Evolutionary conservation across 30 jellyfish, hydroid and myxozoan species (phyloP).

Genomic region (Chrysaora quinquecirrha): DNA sequence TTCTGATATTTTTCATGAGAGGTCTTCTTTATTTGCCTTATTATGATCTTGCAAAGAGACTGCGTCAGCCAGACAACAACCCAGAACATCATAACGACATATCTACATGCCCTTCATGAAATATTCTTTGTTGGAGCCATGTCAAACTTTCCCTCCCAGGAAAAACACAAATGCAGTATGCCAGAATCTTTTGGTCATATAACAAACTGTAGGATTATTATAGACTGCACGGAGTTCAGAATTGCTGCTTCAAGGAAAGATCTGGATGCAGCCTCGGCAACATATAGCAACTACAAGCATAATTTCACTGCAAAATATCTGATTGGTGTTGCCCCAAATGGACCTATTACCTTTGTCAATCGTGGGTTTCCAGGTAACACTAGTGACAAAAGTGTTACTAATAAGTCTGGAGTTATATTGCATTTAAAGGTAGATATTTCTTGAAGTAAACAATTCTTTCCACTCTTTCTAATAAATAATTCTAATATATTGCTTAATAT

Average conservation of each 20-base stretch:
- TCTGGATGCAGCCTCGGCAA: conserved; percentile 27
- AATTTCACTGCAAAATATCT: conserved; percentile 19
- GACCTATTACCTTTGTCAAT: too few relatives aligned
- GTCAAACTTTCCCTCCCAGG: conserved; percentile 11
- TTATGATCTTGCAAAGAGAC: too few relatives aligned
- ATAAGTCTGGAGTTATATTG: conserved; percentile 17
- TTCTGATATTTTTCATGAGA: conserved; percentile 10
- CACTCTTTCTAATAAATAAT: neutral
- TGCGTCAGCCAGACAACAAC: conserved; percentile 30
- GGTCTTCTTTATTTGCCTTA: too few relatives aligned
- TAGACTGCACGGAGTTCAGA: conserved; percentile 53
- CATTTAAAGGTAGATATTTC: conserved; percentile 39
- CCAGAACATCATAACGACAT: conserved; percentile 24
- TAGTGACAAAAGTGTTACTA: conserved; percentile 24
- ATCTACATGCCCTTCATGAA: conserved; percentile 27
- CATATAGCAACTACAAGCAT: conserved; percentile 48
- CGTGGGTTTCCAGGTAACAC: conserved; percentile 61
- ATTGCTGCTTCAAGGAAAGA: conserved; percentile 44
- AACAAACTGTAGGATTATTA: conserved; percentile 33
- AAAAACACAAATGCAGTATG: conserved; percentile 16
- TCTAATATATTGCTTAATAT: too few relatives aligned
- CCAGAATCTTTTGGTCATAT: conserved; percentile 31
- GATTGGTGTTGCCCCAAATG: conserved; percentile 62
- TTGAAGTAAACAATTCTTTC: neutral
- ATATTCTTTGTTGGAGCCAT: conserved; percentile 17